Conservation (phyloP, 1,140 invertebrate species). For the Leguminivora glycinivorella region DNA sequence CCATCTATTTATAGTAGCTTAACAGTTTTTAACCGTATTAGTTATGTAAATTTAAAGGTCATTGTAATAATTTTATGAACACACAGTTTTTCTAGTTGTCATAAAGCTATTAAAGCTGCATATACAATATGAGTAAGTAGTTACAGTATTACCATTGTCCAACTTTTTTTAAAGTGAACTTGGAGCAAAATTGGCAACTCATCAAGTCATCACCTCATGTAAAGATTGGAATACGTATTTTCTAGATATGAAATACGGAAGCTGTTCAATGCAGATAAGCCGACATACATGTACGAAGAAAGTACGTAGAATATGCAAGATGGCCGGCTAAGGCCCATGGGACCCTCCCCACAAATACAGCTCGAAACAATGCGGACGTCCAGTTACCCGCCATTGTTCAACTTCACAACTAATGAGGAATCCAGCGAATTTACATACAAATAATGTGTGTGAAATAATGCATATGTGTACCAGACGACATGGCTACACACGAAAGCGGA, state of each 20-base stretch:
- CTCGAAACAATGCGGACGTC: constrained; percentile 22
- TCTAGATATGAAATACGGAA: too few relatives aligned
- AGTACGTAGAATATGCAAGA: constrained; percentile 1
- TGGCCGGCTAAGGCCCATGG: background rate
- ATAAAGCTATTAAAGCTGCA: background rate
- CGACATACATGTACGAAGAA: background rate
- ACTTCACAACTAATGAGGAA: constrained; percentile 14
- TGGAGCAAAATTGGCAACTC: too few relatives aligned
- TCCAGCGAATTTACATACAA: constrained; percentile 19
- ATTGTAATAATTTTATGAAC: background rate
- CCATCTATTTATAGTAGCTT: background rate
- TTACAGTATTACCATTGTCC: too few relatives aligned
- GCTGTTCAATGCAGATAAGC: background rate
- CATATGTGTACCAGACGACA: background rate
- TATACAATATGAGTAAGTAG: too few relatives aligned
- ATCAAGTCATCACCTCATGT: too few relatives aligned
- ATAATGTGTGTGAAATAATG: constrained; percentile 6
- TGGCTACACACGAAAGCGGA: background rate
- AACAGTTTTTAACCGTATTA: background rate
- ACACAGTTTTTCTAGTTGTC: background rate
- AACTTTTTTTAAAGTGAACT: too few relatives aligned
- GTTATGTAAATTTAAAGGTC: background rate
- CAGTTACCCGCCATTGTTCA: constrained; percentile 21
- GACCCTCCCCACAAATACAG: background rate
- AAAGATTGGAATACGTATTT: too few relatives aligned